phyloP scores from a whole-genome alignment of 2,113 vertebrate species.

The Picathartes gymnocephalus region DNA sequence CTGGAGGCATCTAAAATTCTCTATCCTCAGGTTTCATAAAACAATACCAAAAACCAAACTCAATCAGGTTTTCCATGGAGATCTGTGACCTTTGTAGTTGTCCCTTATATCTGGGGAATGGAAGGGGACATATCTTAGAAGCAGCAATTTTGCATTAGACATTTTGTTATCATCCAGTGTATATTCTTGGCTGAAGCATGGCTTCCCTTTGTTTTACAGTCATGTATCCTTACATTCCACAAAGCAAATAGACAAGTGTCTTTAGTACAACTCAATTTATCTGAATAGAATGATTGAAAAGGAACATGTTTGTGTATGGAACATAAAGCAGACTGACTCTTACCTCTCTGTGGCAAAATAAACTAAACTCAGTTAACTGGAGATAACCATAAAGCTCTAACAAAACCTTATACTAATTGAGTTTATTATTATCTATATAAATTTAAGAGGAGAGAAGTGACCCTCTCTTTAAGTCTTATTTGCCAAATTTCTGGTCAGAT shows the following conservation, averaged over 20 bases:
- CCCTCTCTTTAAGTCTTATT: background rate
- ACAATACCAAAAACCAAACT: background rate
- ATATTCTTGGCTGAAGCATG: background rate
- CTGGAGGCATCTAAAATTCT: background rate
- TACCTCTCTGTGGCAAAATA: background rate
- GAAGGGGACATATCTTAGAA: background rate
- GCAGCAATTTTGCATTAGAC: background rate
- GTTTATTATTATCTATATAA: background rate
- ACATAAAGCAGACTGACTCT: background rate
- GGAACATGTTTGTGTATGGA: background rate
- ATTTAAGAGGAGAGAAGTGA: background rate
- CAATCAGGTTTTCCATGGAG: background rate
- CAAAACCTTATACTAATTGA: background rate
- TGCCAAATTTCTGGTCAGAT: conserved; percentile 1
- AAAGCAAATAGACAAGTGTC: background rate
- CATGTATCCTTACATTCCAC: background rate
- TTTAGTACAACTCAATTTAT: background rate
- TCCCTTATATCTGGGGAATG: background rate
- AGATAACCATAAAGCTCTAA: background rate
- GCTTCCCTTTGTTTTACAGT: background rate
- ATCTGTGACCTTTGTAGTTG: background rate
- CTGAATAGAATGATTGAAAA: background rate
- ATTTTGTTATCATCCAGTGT: background rate
- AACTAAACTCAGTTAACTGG: background rate
- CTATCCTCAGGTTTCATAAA: background rate